Evolutionary conservation across 2,888 invertebrate species (phyloP).

Genomic region (Seira musarum): DNA sequence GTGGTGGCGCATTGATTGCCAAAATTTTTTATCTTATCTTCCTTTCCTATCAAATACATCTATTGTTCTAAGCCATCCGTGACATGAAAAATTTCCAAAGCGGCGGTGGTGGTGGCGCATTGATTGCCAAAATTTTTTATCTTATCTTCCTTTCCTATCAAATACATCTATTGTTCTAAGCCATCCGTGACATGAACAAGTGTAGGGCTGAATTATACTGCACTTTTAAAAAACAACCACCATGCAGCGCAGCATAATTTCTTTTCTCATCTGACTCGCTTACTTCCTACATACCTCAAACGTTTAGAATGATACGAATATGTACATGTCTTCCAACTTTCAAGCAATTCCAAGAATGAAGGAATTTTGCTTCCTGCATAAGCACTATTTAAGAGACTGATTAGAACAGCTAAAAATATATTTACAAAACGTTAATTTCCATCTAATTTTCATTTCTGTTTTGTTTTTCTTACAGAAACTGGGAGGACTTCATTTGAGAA

Average conservation of each 20-base stretch:
- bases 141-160: no score
- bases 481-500: background rate
- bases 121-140: slow-evolving; percentile 27
- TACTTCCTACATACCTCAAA: background rate
- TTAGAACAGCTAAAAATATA: background rate
- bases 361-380: background rate
- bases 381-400: background rate
- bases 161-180: slow-evolving; percentile 26
- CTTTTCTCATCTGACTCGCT: background rate
- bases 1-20: background rate
- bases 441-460: background rate
- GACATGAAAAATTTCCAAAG: no score
- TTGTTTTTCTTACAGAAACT: background rate
- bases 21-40: slow-evolving; percentile 31
- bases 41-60: slow-evolving; percentile 20
- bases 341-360: background rate
- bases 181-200: slow-evolving; percentile 23
- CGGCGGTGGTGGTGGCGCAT: background rate
- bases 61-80: slow-evolving; percentile 26
- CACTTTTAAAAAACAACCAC: background rate
- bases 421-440: background rate
- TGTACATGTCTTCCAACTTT: background rate
- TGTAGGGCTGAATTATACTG: slow-evolving; percentile 22
- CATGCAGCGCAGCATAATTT: background rate
- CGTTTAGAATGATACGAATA: background rate